Evolutionary conservation across 2,113 vertebrate species (phyloP), one percentile per base, ranked within the genome.

Genomic region (Speoplatyrhinus poulsoni): DNA sequence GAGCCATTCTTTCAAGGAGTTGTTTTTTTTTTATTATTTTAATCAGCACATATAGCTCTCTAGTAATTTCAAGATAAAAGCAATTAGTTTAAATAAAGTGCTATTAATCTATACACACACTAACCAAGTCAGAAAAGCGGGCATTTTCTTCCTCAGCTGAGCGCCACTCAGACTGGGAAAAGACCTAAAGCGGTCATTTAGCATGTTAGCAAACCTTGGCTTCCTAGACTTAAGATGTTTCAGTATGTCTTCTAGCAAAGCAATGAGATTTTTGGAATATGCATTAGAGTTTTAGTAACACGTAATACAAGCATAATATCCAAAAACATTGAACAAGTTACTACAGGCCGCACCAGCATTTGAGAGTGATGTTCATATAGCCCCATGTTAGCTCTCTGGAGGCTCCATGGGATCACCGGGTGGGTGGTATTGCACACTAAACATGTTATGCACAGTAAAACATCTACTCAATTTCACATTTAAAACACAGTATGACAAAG

Each of bases 1-100:
- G 66, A 90, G 90, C 87, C 87, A 91, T 90, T 90, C 79, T 87
- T 85, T 85, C 73, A 77, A 89, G 77, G 82, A 88, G 83, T 78
- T 19, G 19, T 36, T 26, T 2, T 26, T 26, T 26, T 1, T 26
- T 26, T 26, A 2, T 26, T 26, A 3, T 26, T 26, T 26, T 26
- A 26, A 41, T 84, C 77, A 82, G 75, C 83, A 87, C 84, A 88
- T 82, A 90, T 80, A 90, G 76, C 86, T 82, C 78, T 88, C 75
- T 84, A 87, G 75, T 60, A 83, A 85, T 85, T 84, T 83, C 81
- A 84, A 83, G 76, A 82, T 83, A 81, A 88, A 89, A 82, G 84
- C 69, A 84, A 85, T 85, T 79, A 75, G 83, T 90, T 89, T 87
- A 90, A 84, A 92, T 93, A 93, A 93, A 93, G 92, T 93, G 92